phyloP scores from a whole-genome alignment of 2,888 invertebrate genomes.

The Ypsolopha scabrella region DNA sequence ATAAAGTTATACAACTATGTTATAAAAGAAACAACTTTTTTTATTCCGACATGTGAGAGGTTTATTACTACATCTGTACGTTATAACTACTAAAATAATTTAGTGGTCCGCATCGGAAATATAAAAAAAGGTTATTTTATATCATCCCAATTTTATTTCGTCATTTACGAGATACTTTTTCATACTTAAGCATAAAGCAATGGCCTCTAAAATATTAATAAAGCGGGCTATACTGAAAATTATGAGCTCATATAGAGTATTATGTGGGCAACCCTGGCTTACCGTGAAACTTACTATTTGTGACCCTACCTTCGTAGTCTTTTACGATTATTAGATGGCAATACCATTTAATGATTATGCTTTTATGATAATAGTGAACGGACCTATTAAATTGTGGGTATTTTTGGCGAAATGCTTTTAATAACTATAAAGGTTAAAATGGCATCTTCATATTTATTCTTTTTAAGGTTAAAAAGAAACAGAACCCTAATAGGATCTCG shows the following conservation, averaged over 20 bases:
- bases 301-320: slow-evolving; percentile 14
- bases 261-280: slow-evolving; percentile 17
- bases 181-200: neutral
- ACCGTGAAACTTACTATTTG: slow-evolving; percentile 25
- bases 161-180: neutral
- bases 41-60: too few relatives aligned
- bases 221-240: slow-evolving; percentile 20
- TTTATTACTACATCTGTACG: neutral
- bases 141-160: neutral
- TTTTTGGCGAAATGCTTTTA: too few relatives aligned
- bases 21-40: too few relatives aligned
- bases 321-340: slow-evolving; percentile 23
- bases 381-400: neutral
- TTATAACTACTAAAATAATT: neutral
- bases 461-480: too few relatives aligned
- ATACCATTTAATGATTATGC: neutral
- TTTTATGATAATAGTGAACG: slow-evolving; percentile 7
- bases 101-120: neutral
- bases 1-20: too few relatives aligned
- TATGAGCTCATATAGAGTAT: slow-evolving; percentile 24
- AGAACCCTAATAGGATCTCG: too few relatives aligned
- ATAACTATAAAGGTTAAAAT: too few relatives aligned
- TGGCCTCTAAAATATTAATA: slow-evolving; percentile 1
- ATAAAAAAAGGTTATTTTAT: neutral
- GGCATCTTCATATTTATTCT: too few relatives aligned